phyloP scores from a whole-genome alignment of 2,797 vertebrate species.

The Thunnus albacares region DNA sequence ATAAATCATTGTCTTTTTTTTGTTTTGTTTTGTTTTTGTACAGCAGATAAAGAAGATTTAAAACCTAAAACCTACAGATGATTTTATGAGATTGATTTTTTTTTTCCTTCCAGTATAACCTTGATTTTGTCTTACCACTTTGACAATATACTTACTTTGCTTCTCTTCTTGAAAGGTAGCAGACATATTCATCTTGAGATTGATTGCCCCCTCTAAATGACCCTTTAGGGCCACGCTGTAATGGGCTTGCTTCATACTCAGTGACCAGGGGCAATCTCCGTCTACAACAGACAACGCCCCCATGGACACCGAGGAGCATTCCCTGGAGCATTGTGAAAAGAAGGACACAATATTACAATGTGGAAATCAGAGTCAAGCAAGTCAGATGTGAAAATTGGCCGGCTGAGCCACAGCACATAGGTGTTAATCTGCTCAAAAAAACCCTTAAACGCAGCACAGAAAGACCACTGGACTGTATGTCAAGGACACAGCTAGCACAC shows the following conservation, averaged over 20 bases:
- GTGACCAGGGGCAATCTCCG: conserved; percentile 74
- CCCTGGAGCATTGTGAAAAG: conserved; percentile 50
- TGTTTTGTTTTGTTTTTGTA: too few relatives aligned
- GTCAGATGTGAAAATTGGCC: conserved; percentile 67
- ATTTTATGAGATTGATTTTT: not conserved
- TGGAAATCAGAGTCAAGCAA: conserved; percentile 51
- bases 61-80: not conserved
- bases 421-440: conserved; percentile 52
- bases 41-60: not conserved
- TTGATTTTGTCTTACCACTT: conserved; percentile 32
- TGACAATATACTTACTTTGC: conserved; percentile 30
- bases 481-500: not conserved
- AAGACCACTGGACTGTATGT: not conserved
- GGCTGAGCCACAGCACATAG: conserved; percentile 32
- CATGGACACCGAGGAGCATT: conserved; percentile 44
- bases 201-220: conserved; percentile 77
- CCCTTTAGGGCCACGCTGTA: conserved; percentile 76
- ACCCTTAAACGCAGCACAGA: not conserved
- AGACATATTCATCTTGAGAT: conserved; percentile 77
- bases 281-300: conserved; percentile 62
- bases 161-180: conserved; percentile 55
- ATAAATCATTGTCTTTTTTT: not conserved
- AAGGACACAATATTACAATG: conserved; percentile 58
- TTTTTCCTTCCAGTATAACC: not conserved
- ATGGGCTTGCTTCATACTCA: conserved; percentile 80